Evolutionary conservation across 2,888 invertebrate genomes (phyloP), one percentile per base, ranked within the genome.

Genomic region (Lycaena phlaeas): DNA sequence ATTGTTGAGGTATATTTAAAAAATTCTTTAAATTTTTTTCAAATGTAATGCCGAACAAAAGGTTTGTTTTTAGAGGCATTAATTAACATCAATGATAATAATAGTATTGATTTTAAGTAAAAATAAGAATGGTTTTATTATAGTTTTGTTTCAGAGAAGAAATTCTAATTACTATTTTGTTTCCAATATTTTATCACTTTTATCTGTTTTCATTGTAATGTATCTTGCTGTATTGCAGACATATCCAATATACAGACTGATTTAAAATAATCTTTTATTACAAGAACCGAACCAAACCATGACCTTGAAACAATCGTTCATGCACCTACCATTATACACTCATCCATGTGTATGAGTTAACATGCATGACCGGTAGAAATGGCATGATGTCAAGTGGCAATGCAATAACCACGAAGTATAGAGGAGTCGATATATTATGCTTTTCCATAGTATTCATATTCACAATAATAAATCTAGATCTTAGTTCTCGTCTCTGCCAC

Each of bases 161-260:
- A 79, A 77, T 79, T 79, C 75, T 79, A 79, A 81, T 79, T 77
- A 78, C 74, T 82, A 82, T 81, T 82, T 81, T 81, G 82, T 82
- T 82, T 81, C 81, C 76, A 70, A 79, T 81, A 81, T 82, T 82
- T 82, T 81, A 81, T 81, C 76, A 78, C 73, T 75, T 63, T 63
- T 77, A 78, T 73, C 79, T 82, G 82, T 82, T 82, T 79, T 81
- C 81, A 82, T 76, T 81, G 76, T 81, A 81, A 73, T 81, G 74
- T 81, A 81, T 84, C 77, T 84, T 78, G 84, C 84, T 85, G 82
- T 85, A 84, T 85, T 85, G 79, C 85, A 85, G 77, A 85, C 85
- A 85, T 85, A 85, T 85, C 85, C 85, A 84, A 79, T 82, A 85
- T 85, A 85, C 85, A 85, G 85, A 85, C 85, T 85, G 85, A 85